These are phyloP conservation scores for Elmis aenea DNA, from an alignment of 2,888 invertebrate genomes.

Conservation along the genomic window DNA sequence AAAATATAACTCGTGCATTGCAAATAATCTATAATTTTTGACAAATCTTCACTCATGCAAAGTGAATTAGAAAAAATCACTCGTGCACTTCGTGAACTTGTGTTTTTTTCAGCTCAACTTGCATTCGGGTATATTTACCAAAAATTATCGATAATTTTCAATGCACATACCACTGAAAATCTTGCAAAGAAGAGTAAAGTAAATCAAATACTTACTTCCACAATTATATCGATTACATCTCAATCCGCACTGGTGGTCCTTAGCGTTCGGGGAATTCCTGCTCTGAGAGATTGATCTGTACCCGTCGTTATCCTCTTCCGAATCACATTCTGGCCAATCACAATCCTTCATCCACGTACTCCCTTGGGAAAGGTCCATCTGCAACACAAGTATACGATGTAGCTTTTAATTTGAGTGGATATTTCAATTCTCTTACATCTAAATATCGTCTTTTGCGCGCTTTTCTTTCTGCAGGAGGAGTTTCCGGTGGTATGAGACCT, in stretches of 20 bases:
- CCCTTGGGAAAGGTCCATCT: conserved; percentile 47
- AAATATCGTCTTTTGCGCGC: conserved; percentile 45
- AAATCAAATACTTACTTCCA: conserved; percentile 32
- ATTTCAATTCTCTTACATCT: no score
- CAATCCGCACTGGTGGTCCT: conserved; percentile 54
- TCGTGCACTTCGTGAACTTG: no score
- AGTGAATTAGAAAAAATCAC: no score
- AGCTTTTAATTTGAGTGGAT: conserved; percentile 11
- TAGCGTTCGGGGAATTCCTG: conserved; percentile 31
- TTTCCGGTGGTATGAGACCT: conserved; percentile 54
- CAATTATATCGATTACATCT: conserved; percentile 44
- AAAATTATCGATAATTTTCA: no score
- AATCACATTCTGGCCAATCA: conserved; percentile 60
- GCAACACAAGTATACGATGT: conserved; percentile 24
- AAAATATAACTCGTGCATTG: no score
- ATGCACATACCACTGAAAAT: no score
- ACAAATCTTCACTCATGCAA: no score
- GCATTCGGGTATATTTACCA: no score
- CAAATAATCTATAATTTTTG: no score
- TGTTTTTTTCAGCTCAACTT: no score
- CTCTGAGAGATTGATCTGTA: conserved; percentile 32
- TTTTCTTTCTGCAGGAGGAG: conserved; percentile 56
- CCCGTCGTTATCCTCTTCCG: conserved; percentile 46
- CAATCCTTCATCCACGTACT: conserved; percentile 50
- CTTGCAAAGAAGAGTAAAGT: no score